phyloP scores from a whole-genome alignment of 2,888 invertebrate genomes.

The Drosophila prostipennis region DNA sequence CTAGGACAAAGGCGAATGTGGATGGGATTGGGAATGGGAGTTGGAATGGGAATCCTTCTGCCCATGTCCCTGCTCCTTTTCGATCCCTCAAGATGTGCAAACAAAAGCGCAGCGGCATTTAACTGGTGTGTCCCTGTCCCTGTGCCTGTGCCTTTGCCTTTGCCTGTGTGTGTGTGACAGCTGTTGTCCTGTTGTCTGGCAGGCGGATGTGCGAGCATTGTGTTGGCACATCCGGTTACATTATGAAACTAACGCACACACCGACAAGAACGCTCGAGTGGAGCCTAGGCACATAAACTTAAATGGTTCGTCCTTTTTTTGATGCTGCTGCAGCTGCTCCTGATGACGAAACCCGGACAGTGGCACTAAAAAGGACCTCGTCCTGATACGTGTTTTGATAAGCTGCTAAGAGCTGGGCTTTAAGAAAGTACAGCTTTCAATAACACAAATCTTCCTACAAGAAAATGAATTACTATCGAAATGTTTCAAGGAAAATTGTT shows the following conservation, averaged over 20 bases:
- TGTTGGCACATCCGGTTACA: conserved; percentile 79
- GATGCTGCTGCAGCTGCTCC: conserved; percentile 42
- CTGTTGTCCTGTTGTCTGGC: conserved; percentile 74
- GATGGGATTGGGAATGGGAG: background rate
- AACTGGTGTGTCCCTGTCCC: conserved; percentile 16
- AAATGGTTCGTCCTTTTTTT: conserved; percentile 57
- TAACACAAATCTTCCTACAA: too few relatives aligned
- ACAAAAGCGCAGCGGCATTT: conserved; percentile 67
- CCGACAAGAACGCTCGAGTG: conserved; percentile 14
- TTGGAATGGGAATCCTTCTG: conserved; percentile 22
- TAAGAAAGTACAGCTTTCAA: conserved; percentile 1
- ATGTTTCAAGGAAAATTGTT: too few relatives aligned
- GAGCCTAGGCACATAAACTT: conserved; percentile 54
- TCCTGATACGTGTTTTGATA: conserved; percentile 12
- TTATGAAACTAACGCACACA: conserved; percentile 69
- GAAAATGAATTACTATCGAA: too few relatives aligned
- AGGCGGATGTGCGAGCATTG: conserved; percentile 78
- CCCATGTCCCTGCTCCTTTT: conserved; percentile 25
- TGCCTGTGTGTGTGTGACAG: conserved; percentile 65
- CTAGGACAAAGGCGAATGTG: conserved; percentile 41
- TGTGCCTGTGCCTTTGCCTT: conserved; percentile 1
- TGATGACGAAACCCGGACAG: conserved; percentile 37
- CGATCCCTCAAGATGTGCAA: conserved; percentile 63
- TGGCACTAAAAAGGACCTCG: conserved; percentile 15
- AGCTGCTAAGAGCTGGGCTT: conserved; percentile 9